Evolutionary conservation across 1,140 invertebrate genomes (phyloP).

Genomic region (Andrena cerasifolii): DNA sequence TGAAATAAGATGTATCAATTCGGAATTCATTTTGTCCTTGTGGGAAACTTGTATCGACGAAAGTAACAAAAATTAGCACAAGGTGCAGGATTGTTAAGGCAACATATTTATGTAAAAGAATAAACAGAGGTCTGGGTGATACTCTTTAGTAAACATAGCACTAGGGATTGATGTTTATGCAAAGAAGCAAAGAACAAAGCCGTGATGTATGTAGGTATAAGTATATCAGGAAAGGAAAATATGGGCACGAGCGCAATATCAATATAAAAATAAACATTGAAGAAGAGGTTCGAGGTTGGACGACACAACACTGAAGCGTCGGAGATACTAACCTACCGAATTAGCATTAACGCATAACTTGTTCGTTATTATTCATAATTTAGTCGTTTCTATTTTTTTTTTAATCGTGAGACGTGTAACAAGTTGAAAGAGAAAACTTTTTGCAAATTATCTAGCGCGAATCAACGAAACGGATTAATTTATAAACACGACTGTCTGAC

Average conservation of each 20-base stretch:
- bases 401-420: neutral
- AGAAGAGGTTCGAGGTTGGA: neutral
- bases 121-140: neutral
- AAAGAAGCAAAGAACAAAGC: neutral
- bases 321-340: slow-evolving; percentile 39
- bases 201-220: slow-evolving; percentile 7
- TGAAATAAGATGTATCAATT: neutral
- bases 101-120: neutral
- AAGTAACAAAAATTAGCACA: too few relatives aligned
- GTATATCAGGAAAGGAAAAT: slow-evolving; percentile 30
- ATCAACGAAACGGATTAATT: slow-evolving; percentile 10
- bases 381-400: neutral
- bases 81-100: neutral
- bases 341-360: neutral
- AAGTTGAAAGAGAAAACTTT: neutral
- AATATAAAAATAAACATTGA: slow-evolving; percentile 45
- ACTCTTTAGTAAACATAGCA: too few relatives aligned
- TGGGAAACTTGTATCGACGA: neutral
- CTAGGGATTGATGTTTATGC: neutral
- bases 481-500: slow-evolving; percentile 53
- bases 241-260: neutral
- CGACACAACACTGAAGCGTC: slow-evolving; percentile 26
- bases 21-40: neutral
- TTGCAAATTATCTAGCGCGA: slow-evolving; percentile 5
- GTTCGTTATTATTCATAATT: slow-evolving; percentile 34